Evolutionary conservation across 2,113 vertebrate genomes (phyloP).

Genomic region (Hippocampus mohnikei): DNA sequence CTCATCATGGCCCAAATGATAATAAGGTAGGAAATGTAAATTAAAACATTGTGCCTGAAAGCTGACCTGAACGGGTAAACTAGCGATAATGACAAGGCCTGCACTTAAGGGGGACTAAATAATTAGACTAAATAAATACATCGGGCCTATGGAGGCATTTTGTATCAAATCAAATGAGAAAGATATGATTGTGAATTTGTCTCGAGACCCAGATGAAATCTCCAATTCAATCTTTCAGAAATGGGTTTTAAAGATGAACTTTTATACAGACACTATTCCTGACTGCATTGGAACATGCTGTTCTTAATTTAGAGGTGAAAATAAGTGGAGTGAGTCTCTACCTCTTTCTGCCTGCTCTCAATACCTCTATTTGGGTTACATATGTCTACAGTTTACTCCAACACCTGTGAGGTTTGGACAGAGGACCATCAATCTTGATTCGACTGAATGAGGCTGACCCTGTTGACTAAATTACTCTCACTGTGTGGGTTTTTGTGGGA

Average conservation of each 20-base stretch:
- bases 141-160: neutral
- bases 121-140: neutral
- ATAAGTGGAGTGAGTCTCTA: conserved; percentile 12
- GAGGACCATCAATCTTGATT: conserved; percentile 68
- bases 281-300: neutral
- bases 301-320: conserved; percentile 19
- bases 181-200: neutral
- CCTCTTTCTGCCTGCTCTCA: conserved; percentile 12
- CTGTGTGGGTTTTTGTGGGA: conserved; percentile 9
- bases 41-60: no score
- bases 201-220: neutral
- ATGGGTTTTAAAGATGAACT: conserved; percentile 8
- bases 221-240: neutral
- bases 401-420: conserved; percentile 61
- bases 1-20: neutral
- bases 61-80: neutral
- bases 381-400: conserved; percentile 60
- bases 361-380: conserved; percentile 58
- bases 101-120: neutral
- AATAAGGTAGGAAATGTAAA: neutral
- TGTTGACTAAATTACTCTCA: conserved; percentile 64
- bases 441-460: conserved; percentile 61
- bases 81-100: neutral
- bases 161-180: neutral
- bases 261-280: conserved; percentile 9